Evolutionary conservation across 2,797 vertebrate species (phyloP).

Genomic region (Enteromius viviparus): DNA sequence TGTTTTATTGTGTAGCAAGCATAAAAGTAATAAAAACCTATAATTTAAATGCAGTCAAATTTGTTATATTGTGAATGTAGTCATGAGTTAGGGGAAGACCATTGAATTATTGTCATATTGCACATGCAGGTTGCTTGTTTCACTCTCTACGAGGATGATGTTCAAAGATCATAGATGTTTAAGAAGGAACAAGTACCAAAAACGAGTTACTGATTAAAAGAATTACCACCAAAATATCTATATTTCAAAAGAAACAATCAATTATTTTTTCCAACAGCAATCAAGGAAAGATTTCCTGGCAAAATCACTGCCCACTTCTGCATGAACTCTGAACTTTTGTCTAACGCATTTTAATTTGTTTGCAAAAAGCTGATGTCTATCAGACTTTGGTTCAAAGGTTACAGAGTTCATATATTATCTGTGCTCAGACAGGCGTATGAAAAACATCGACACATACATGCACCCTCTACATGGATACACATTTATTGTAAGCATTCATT

Average conservation of each 20-base stretch:
- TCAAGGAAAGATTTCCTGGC: not conserved
- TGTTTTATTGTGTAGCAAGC: not conserved
- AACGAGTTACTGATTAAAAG: constrained; percentile 25
- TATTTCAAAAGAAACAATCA: constrained; percentile 27
- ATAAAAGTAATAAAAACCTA: constrained; percentile 3
- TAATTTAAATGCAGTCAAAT: not conserved
- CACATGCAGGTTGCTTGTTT: not conserved
- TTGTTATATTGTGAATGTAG: not conserved
- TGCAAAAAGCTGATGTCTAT: constrained; percentile 31
- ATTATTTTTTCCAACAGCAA: not conserved
- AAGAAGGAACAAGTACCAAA: not conserved
- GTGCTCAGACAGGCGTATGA: not conserved
- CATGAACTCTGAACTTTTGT: constrained; percentile 8
- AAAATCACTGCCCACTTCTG: not conserved
- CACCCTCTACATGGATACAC: not conserved
- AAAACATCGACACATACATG: not conserved
- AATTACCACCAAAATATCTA: constrained; percentile 22
- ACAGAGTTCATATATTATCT: not conserved
- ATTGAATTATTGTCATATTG: constrained; percentile 5
- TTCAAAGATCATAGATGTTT: constrained; percentile 36
- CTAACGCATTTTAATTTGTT: not conserved
- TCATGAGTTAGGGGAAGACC: not conserved
- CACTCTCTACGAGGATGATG: constrained; percentile 34
- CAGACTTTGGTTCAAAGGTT: constrained; percentile 48
- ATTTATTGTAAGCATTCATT: not conserved